phyloP scores from a whole-genome alignment of 2,888 invertebrate species.

The Azorinus chamasolen region DNA sequence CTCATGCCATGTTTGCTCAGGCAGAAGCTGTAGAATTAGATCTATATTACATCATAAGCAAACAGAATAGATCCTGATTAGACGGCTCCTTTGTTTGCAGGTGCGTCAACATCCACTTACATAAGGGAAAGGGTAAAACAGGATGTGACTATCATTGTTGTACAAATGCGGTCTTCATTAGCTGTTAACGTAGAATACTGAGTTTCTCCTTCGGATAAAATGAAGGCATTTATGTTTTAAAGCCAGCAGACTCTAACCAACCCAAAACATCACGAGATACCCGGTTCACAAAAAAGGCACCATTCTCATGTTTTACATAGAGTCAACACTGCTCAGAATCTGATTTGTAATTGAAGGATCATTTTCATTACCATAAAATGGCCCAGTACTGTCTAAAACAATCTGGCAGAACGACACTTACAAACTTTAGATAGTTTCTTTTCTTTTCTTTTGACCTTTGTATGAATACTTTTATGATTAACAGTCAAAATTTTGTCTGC shows the following conservation, averaged over 20 bases:
- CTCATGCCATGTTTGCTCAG: too few relatives aligned
- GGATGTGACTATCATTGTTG: too few relatives aligned
- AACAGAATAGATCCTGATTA: slow-evolving; percentile 3
- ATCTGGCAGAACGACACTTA: slow-evolving; percentile 21
- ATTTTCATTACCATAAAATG: slow-evolving; percentile 19
- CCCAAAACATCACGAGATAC: slow-evolving; percentile 14
- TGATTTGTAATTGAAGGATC: slow-evolving; percentile 18
- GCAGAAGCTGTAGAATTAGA: too few relatives aligned
- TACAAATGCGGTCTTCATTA: slow-evolving; percentile 10
- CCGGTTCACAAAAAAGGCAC: slow-evolving; percentile 16
- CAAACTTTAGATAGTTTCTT: slow-evolving; percentile 24
- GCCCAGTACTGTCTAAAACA: slow-evolving; percentile 13
- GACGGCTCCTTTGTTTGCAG: slow-evolving; percentile 9
- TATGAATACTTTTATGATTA: slow-evolving; percentile 6
- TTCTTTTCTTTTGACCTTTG: too few relatives aligned
- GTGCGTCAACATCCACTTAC: too few relatives aligned
- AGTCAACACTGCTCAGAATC: slow-evolving; percentile 11
- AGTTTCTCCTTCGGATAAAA: slow-evolving; percentile 13
- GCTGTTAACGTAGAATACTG: slow-evolving; percentile 4
- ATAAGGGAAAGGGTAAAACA: too few relatives aligned
- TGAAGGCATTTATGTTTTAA: slow-evolving; percentile 15
- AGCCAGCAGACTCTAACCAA: background rate
- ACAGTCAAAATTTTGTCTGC: slow-evolving; percentile 10
- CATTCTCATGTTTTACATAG: slow-evolving; percentile 7
- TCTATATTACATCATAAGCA: too few relatives aligned